Base-by-base conservation (phyloP, 2,113 vertebrate genomes). In the Ascaphus truei region DNA sequence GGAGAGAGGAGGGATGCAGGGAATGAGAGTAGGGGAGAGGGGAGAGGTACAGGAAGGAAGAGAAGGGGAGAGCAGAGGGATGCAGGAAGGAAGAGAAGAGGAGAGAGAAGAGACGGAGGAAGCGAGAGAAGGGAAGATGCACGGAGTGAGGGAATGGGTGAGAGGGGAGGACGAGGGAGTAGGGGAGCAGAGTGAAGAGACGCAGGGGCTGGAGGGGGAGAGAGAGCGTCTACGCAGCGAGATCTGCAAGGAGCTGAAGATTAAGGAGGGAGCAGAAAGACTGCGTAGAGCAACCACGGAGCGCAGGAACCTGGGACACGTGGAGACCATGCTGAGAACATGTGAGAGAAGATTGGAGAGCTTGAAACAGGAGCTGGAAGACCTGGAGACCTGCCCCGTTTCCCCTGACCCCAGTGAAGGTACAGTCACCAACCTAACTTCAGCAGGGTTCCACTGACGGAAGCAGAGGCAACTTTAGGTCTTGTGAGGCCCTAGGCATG, bases 251-350 rank as follows among this genome's bases (percentile, higher is more conserved):
- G 67, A 61, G 47, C 34, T 71, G 25, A 60, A 23, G 57, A 61
- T 61, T 27, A 71, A 71, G 29, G 67, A 71, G 12, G 67, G 67
- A 23, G 67, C 67, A n/a, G 67, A 71, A 18, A 61, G 25, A 26
- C 67, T 71, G 11, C 45, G 47, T 8, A 60, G 43, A 61, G 67
- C 67, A 2, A 71, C 67, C 47, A 71, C 67, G 7, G 67, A 71
- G 27, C 31, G 67, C 3, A 71, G 52, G 57, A 71, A 71, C 34
- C 12, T 71, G 56, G 67, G 67, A 23, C 67, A 71, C 41, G 67
- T 71, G 27, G 67, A 71, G 47, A 71, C 67, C 47, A 71, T 71
- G 67, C 33, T 71, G 7, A 52, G 57, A 16, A 71, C 67, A 9
- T 71, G 67, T 41, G 67, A 71, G 13, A 60, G 31, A 25, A 60